Conservation (phyloP, 2,888 invertebrate species). For the Limnephilus lunatus region DNA sequence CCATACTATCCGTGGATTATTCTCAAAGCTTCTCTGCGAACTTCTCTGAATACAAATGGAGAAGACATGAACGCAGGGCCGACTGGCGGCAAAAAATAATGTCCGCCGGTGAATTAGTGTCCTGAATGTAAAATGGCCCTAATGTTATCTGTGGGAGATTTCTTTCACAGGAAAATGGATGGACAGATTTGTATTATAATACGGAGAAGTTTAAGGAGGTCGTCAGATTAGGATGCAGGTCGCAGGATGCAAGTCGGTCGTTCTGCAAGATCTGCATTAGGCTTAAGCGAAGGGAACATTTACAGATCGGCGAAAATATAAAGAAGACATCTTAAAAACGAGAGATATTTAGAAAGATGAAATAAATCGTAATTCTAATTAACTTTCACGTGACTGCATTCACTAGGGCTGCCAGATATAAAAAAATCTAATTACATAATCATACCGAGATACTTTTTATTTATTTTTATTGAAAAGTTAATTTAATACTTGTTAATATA, state of each 20-base stretch:
- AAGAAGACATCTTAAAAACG: not conserved
- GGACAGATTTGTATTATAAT: not conserved
- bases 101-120: not conserved
- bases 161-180: conserved; percentile 2
- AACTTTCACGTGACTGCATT: not conserved
- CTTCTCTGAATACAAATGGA: conserved; percentile 42
- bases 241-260: not conserved
- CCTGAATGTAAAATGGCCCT: not conserved
- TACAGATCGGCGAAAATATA: not conserved
- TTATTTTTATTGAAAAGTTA: too few species aligned
- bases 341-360: not conserved
- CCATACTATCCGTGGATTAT: conserved; percentile 11
- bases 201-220: not conserved
- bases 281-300: not conserved
- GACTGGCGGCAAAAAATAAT: conserved; percentile 4
- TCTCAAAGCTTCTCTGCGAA: conserved; percentile 8
- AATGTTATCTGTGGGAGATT: not conserved
- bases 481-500: too few species aligned
- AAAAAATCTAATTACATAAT: too few species aligned
- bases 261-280: not conserved
- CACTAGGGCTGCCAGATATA: not conserved
- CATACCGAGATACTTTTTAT: too few species aligned
- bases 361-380: not conserved
- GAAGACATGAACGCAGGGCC: not conserved
- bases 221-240: not conserved